phyloP scores from a whole-genome alignment of 1,140 invertebrate species.

The Bombus picipes region DNA sequence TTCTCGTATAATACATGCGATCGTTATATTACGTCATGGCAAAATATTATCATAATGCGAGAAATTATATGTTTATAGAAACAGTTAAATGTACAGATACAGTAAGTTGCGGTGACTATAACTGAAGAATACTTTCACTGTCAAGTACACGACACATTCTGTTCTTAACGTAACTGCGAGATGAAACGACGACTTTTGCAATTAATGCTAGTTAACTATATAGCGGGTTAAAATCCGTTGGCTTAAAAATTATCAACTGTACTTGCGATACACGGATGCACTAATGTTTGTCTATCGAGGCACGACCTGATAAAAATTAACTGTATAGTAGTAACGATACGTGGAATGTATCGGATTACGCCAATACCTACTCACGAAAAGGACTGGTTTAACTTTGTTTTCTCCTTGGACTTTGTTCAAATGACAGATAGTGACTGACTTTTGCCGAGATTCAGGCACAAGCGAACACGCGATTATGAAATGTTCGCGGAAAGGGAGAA shows the following conservation, averaged over 20 bases:
- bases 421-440: no score
- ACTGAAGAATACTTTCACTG: not conserved
- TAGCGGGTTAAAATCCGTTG: not conserved
- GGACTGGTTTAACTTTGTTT: not conserved
- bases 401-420: constrained; percentile 11
- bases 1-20: not conserved
- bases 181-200: no score
- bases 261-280: not conserved
- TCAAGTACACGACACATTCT: not conserved
- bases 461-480: not conserved
- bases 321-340: no score
- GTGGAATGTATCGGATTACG: not conserved
- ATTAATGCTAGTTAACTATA: not conserved
- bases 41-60: not conserved
- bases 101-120: not conserved
- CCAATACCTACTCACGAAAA: rapidly evolving
- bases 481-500: not conserved
- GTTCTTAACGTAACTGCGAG: not conserved
- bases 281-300: no score
- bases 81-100: not conserved
- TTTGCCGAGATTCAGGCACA: not conserved
- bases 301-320: not conserved
- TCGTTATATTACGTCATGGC: not conserved
- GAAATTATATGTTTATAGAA: no score
- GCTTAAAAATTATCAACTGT: not conserved